phyloP scores from a whole-genome alignment of 1,140 invertebrate species.

The Bombus confusus region DNA sequence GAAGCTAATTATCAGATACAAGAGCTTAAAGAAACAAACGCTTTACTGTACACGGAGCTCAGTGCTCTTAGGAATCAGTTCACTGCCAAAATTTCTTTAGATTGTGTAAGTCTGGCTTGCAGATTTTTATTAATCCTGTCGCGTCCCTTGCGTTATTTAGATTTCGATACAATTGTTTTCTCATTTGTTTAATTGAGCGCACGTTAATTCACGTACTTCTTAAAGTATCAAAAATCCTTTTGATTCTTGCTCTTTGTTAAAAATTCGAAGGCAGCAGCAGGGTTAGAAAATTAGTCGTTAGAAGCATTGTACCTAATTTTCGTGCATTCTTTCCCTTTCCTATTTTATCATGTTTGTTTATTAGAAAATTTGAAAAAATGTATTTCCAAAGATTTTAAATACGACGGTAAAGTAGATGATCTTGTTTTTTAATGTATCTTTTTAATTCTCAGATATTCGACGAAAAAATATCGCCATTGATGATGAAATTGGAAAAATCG shows the following conservation, averaged over 20 bases:
- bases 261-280: no score
- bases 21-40: slow-evolving; percentile 74
- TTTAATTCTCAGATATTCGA: slow-evolving; percentile 68
- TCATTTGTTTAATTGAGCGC: no score
- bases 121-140: no score
- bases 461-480: slow-evolving; percentile 72
- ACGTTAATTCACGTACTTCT: accelerated
- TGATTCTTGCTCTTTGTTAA: no score
- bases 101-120: slow-evolving; percentile 58
- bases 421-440: neutral
- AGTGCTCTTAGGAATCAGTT: slow-evolving; percentile 70
- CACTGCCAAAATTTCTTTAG: slow-evolving; percentile 50
- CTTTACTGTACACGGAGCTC: slow-evolving; percentile 71
- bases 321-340: no score
- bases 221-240: no score
- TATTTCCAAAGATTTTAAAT: accelerated
- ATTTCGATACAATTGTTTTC: no score
- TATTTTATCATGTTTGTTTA: no score
- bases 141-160: no score
- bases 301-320: no score
- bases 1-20: slow-evolving; percentile 72
- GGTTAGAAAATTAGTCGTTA: no score
- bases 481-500: slow-evolving; percentile 73
- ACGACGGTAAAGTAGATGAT: neutral
- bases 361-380: no score